Evolutionary conservation across 2,888 invertebrate genomes (phyloP), one percentile per base, ranked within the genome.

Genomic region (Xylocampa areola): DNA sequence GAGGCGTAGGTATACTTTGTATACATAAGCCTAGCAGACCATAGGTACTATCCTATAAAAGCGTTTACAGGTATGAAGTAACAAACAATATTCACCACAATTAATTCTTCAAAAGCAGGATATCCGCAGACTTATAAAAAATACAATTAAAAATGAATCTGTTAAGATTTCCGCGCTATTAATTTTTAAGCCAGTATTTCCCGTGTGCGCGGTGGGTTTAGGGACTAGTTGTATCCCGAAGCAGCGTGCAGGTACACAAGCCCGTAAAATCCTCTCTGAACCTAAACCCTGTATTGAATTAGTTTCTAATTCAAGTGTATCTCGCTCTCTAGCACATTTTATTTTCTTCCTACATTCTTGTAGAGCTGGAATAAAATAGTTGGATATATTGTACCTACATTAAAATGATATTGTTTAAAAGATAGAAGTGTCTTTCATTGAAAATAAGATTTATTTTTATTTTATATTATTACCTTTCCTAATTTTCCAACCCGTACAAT

Each of bases 201-300:
- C 16, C 2, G 44, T 47, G 35, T 19, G 37, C 33, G 23, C 16
- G 39, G 16, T 25, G 29, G 52, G 51, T 51, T 53, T 25, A 13
- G 8, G 29, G 27, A 47, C 37, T 43, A 49, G 11, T 47, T 35
- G 16, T 33, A 44, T 48, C 50, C 53, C 29, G 23, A 17, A 23
- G 52, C 45, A 17, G 32, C 35, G 13, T 30, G 23, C 29, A 27
- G 32, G 39, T 49, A 54, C 36, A 52, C 33, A 61, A 70, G 30
- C 25, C 14, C 33, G 25, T 17, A 11, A 41, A 50, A 27, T 37
- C 44, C 41, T 23, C 41, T 44, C 11, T 25, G 29, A 41, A 68
- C 62, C 64, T 64, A 76, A 62, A 59, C 51, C 51, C 35, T 41
- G 17, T 60, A 70, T 61, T 41, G 33, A 41, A 27, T 67, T 27